These are phyloP conservation scores for Amblyjoppa proteus DNA, from an alignment of 2,888 invertebrate genomes.

Conservation along the genomic window DNA sequence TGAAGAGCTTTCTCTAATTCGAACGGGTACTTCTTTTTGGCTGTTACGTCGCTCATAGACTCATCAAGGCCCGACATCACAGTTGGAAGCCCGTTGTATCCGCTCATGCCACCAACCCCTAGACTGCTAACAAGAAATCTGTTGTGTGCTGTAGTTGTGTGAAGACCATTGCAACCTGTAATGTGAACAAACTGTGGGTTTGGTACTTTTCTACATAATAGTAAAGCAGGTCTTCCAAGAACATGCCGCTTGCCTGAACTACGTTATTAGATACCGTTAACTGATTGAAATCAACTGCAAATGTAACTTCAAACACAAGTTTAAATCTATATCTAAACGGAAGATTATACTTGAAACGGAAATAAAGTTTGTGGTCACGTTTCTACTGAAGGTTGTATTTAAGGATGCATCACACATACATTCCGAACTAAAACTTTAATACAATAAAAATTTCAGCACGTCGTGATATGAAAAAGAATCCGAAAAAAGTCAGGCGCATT, in stretches of 20 bases:
- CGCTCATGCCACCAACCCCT: constrained; percentile 88
- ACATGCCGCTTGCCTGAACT: too few relatives aligned
- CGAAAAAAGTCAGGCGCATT: too few relatives aligned
- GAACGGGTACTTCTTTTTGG: constrained; percentile 95
- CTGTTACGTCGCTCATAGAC: constrained; percentile 92
- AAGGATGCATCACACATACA: too few relatives aligned
- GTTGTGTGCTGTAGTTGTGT: constrained; percentile 91
- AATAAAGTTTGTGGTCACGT: not conserved
- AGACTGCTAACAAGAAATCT: constrained; percentile 92
- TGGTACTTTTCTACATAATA: not conserved
- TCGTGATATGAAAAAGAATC: too few relatives aligned
- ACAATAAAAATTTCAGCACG: too few relatives aligned
- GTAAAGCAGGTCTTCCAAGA: not conserved
- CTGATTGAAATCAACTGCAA: too few relatives aligned
- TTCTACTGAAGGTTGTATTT: not conserved
- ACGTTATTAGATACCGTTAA: too few relatives aligned
- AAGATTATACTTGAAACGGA: not conserved
- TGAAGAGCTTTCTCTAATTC: constrained; percentile 97
- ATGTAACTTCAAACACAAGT: not conserved
- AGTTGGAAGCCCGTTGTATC: constrained; percentile 93
- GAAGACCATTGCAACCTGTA: constrained; percentile 91
- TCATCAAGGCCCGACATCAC: constrained; percentile 94
- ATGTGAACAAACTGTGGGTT: not conserved
- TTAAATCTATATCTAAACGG: not conserved
- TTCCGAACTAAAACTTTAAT: too few relatives aligned